Percentiles rank a stretch among this genome's conserved stretches.
Conservation (phyloP, 2,113 vertebrate genomes). For the Gasterosteus nipponicus region DNA sequence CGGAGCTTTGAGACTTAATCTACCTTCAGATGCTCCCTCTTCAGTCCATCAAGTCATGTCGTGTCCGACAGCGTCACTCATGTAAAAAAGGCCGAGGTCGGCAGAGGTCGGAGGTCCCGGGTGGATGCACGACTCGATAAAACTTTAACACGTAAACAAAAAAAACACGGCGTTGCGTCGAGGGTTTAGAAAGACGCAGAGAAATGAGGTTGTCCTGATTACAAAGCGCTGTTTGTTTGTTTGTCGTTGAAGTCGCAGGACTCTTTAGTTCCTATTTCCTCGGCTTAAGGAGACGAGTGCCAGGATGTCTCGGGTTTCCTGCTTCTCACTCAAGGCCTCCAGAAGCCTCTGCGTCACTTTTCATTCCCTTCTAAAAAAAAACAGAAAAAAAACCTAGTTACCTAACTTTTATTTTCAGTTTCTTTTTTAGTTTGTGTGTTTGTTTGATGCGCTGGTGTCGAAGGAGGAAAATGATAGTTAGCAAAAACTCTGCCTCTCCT, state of each 20-base stretch:
- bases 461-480: conserved; percentile 56
- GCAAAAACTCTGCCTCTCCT: conserved; percentile 52
- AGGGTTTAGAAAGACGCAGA: neutral
- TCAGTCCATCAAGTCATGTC: neutral
- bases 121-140: neutral
- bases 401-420: neutral
- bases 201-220: neutral
- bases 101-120: neutral
- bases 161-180: neutral
- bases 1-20: neutral
- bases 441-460: conserved; percentile 36
- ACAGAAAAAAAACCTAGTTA: neutral
- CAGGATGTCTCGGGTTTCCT: neutral
- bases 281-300: neutral
- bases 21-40: neutral
- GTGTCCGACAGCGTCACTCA: neutral
- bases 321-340: neutral
- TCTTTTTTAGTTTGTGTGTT: conserved; percentile 2
- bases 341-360: neutral
- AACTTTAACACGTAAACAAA: neutral
- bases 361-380: neutral
- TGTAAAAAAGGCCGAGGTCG: neutral
- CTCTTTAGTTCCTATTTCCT: neutral
- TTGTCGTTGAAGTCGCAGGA: neutral
- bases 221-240: neutral